Conservation (phyloP, 2,797 vertebrate genomes). For the Choloepus didactylus region DNA sequence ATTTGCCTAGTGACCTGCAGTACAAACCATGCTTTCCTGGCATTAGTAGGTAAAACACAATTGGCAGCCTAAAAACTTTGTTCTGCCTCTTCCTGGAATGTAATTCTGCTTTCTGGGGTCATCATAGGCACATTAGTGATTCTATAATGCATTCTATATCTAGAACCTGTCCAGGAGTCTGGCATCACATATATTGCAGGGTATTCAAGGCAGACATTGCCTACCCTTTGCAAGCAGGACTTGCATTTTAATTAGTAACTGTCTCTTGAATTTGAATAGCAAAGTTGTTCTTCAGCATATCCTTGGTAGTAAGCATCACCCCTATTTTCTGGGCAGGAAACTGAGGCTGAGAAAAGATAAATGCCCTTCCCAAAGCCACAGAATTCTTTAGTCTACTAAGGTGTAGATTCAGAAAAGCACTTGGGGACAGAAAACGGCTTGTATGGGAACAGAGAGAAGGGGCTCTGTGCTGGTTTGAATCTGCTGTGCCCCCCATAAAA, state of each 20-base stretch:
- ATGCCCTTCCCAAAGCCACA: not conserved
- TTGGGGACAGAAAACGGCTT: conserved; percentile 26
- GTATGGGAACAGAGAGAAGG: not conserved
- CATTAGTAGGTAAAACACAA: conserved; percentile 38
- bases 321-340: conserved; percentile 32
- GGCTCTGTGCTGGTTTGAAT: too few species aligned
- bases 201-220: not conserved
- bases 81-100: not conserved
- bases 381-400: conserved; percentile 16
- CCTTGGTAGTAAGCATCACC: not conserved
- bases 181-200: not conserved
- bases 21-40: conserved; percentile 30
- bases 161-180: not conserved
- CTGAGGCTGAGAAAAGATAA: conserved; percentile 26
- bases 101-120: not conserved
- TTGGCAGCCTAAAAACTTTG: not conserved
- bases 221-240: not conserved
- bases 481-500: too few species aligned
- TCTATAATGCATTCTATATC: conserved; percentile 23
- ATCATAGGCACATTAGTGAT: not conserved
- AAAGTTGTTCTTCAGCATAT: conserved; percentile 12
- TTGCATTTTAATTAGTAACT: conserved; percentile 38
- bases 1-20: conserved; percentile 36
- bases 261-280: conserved; percentile 36
- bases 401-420: not conserved